Evolutionary conservation across 2,888 invertebrate genomes (phyloP).

Genomic region (Drosophila monieri): DNA sequence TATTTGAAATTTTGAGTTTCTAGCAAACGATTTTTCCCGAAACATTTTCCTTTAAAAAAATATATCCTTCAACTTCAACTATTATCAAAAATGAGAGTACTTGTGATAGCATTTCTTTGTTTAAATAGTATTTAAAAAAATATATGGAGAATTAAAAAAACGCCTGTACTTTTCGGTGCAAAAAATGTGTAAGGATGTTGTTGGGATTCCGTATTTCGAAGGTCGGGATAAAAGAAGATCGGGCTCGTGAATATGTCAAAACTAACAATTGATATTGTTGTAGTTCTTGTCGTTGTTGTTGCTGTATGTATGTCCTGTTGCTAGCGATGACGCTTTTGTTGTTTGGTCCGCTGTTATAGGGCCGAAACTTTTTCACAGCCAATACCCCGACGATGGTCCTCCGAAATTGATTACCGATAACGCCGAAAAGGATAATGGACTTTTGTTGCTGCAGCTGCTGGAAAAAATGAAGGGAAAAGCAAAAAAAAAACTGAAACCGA

Average conservation of each 20-base stretch:
- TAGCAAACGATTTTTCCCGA: too few relatives aligned
- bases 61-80: too few relatives aligned
- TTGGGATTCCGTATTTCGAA: neutral
- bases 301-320: constrained; percentile 3
- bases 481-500: constrained; percentile 4
- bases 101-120: too few relatives aligned
- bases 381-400: constrained; percentile 42
- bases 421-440: constrained; percentile 77
- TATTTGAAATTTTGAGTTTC: too few relatives aligned
- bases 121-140: too few relatives aligned
- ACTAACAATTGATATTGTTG: constrained; percentile 65
- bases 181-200: neutral
- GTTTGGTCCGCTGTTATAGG: constrained; percentile 38
- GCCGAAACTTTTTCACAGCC: constrained; percentile 29
- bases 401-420: constrained; percentile 77
- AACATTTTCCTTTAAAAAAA: too few relatives aligned
- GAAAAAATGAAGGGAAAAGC: constrained; percentile 10
- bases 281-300: constrained; percentile 3
- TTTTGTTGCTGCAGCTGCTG: constrained; percentile 64
- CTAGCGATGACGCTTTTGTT: constrained; percentile 53
- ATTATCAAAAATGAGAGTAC: too few relatives aligned
- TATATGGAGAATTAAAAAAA: neutral
- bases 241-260: constrained; percentile 72
- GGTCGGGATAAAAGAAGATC: neutral
- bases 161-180: neutral